phyloP scores from a whole-genome alignment of 1,140 invertebrate species.

The Piezodorus guildinii region DNA sequence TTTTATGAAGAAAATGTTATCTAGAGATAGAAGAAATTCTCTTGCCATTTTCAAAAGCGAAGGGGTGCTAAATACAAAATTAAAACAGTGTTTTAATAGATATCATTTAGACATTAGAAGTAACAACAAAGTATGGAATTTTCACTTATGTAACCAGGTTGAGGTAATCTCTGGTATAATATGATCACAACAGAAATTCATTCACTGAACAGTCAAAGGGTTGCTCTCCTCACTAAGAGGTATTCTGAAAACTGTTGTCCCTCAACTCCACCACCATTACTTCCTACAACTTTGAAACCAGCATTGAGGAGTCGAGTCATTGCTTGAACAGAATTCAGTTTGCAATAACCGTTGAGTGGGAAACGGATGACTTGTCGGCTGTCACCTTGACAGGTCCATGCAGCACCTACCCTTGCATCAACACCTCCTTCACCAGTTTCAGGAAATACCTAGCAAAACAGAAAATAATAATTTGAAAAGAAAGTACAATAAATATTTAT shows the following conservation, averaged over 20 bases:
- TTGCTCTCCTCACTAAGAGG: slow-evolving; percentile 54
- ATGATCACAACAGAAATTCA: background rate
- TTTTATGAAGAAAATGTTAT: no score
- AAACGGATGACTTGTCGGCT: slow-evolving; percentile 76
- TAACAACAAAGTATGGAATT: no score
- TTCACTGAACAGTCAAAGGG: background rate
- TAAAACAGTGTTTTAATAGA: no score
- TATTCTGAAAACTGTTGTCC: slow-evolving; percentile 89
- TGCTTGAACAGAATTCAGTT: slow-evolving; percentile 81
- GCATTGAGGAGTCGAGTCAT: slow-evolving; percentile 77
- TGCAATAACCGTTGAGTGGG: slow-evolving; percentile 84
- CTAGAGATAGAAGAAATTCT: no score
- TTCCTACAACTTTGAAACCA: slow-evolving; percentile 68
- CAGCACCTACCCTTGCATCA: slow-evolving; percentile 64
- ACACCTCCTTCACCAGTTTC: slow-evolving; percentile 75
- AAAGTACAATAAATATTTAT: background rate
- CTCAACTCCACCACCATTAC: slow-evolving; percentile 78
- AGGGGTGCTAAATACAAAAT: no score
- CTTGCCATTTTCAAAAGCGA: no score
- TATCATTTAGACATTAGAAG: no score
- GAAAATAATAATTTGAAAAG: background rate
- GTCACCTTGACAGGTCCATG: slow-evolving; percentile 72
- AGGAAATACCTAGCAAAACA: slow-evolving; percentile 50
- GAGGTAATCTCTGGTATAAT: no score
- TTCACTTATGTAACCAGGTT: no score